phyloP scores from a whole-genome alignment of 1,140 invertebrate species.

The Trichogramma pretiosum region DNA sequence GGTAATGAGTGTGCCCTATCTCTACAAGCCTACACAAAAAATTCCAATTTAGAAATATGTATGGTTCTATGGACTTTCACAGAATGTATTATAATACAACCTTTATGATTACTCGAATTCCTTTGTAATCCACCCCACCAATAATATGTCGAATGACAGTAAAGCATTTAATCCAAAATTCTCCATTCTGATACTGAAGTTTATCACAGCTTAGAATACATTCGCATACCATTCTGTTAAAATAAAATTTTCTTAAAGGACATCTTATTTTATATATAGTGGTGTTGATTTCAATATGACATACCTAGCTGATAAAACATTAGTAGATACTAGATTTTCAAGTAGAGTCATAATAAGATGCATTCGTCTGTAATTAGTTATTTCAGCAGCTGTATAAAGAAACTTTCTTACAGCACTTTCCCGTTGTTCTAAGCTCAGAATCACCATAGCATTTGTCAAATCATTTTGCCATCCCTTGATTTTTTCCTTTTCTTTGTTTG shows the following conservation, averaged over 20 bases:
- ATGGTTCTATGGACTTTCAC: too few relatives aligned
- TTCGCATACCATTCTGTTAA: conserved; percentile 70
- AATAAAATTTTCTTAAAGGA: neutral
- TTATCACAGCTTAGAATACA: conserved; percentile 72
- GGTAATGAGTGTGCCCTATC: conserved; percentile 80
- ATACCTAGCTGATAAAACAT: conserved; percentile 56
- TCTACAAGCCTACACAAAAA: conserved; percentile 63
- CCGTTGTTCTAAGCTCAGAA: conserved; percentile 56
- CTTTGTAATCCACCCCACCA: conserved; percentile 89
- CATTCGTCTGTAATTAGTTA: conserved; percentile 62
- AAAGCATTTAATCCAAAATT: conserved; percentile 86
- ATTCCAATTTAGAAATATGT: neutral
- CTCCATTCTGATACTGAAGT: conserved; percentile 63
- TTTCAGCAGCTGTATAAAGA: conserved; percentile 58
- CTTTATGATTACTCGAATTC: conserved; percentile 85
- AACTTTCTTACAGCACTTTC: conserved; percentile 65
- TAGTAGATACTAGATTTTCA: conserved; percentile 61
- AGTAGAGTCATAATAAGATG: conserved; percentile 64
- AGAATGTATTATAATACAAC: conserved; percentile 39
- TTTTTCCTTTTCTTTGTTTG: conserved; percentile 58
- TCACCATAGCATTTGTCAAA: conserved; percentile 45
- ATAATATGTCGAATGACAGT: conserved; percentile 77
- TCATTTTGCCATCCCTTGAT: conserved; percentile 57
- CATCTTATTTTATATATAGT: neutral
- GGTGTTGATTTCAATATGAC: neutral